Evolutionary conservation across 2,888 invertebrate species (phyloP).

Genomic region (Eurytoma californica): DNA sequence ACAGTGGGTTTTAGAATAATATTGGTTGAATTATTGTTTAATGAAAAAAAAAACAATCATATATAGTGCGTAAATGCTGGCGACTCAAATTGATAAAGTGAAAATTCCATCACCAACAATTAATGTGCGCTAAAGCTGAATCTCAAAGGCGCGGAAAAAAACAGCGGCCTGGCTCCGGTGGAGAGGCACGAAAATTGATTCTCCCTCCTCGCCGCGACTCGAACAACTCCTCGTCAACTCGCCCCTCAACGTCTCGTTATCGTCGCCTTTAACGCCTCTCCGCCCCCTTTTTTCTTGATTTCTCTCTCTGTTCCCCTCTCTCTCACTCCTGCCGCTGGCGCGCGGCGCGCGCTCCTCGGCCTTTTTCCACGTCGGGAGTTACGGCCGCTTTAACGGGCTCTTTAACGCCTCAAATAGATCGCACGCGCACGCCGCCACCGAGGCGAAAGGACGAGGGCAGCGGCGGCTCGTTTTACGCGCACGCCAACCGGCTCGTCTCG

Average conservation of each 20-base stretch:
- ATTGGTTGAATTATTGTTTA: too few relatives aligned
- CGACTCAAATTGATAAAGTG: too few relatives aligned
- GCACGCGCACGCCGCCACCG: slow-evolving; percentile 38
- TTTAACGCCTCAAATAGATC: slow-evolving; percentile 71
- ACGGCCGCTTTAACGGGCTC: slow-evolving; percentile 71
- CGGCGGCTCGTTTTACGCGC: slow-evolving; percentile 16
- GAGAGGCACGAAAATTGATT: slow-evolving; percentile 34
- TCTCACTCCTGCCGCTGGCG: slow-evolving; percentile 14
- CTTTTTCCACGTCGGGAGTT: slow-evolving; percentile 58
- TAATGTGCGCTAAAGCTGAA: background rate
- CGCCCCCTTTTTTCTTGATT: background rate
- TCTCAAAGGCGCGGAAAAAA: background rate
- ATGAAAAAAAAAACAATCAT: too few relatives aligned
- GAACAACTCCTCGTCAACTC: slow-evolving; percentile 11
- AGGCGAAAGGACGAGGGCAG: slow-evolving; percentile 23
- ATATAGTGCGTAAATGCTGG: too few relatives aligned
- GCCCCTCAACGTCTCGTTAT: slow-evolving; percentile 43
- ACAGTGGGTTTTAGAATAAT: too few relatives aligned
- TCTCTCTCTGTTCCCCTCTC: slow-evolving; percentile 15
- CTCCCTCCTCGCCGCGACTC: background rate
- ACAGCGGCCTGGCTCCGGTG: background rate
- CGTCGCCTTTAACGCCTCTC: slow-evolving; percentile 28
- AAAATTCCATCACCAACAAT: too few relatives aligned
- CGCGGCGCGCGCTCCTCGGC: background rate
- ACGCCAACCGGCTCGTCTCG: background rate